Conservation (phyloP, 2,113 vertebrate genomes). For the Bujurquina vittata region DNA sequence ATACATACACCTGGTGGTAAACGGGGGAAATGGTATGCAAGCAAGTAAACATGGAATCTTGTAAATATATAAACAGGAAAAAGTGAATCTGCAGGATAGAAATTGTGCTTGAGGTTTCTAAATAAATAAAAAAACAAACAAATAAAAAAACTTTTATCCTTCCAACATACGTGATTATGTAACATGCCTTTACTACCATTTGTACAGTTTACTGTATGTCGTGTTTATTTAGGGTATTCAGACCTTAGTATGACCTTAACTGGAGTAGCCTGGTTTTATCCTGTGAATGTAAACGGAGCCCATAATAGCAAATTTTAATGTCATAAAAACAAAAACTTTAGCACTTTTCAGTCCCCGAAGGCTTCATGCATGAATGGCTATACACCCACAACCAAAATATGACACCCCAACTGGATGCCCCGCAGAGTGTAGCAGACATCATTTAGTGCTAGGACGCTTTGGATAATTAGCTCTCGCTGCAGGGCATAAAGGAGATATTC, state of each 20-base stretch:
- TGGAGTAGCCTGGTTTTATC: background rate
- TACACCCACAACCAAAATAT: slow-evolving; percentile 28
- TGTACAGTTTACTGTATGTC: background rate
- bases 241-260: background rate
- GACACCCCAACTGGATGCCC: slow-evolving; percentile 26
- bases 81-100: background rate
- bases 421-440: slow-evolving; percentile 33
- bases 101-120: background rate
- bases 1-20: too few relatives aligned
- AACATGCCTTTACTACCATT: background rate
- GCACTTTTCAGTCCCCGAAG: slow-evolving; percentile 3
- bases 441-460: slow-evolving; percentile 58
- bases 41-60: too few relatives aligned
- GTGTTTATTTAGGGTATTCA: background rate
- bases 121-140: background rate
- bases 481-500: slow-evolving; percentile 37
- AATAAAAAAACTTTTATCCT: background rate
- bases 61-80: background rate
- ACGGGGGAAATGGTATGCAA: too few relatives aligned
- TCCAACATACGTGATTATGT: background rate
- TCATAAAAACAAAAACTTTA: slow-evolving; percentile 25
- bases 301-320: slow-evolving; percentile 11
- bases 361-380: slow-evolving; percentile 14
- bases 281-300: background rate
- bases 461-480: slow-evolving; percentile 58